A percentile compares a stretch with the other conserved stretches of the same genome.
phyloP scores from a whole-genome alignment of 2,888 invertebrate genomes.

The Latheticus oryzae region DNA sequence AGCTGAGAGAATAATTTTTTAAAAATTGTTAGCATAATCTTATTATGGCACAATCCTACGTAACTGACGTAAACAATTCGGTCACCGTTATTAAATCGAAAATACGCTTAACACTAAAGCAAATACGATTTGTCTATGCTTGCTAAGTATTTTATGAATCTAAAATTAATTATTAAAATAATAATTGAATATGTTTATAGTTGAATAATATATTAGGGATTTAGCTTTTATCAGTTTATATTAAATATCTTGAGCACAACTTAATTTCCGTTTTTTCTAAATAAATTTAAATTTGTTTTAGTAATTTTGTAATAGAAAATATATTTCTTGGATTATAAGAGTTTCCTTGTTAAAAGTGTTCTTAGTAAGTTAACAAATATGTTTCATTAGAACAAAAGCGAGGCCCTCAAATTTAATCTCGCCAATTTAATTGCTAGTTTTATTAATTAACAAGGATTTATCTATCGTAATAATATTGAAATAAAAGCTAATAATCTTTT shows the following conservation, averaged over 20 bases:
- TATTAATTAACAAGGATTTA: constrained; percentile 32
- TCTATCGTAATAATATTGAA: constrained; percentile 12
- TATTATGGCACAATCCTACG: constrained; percentile 24
- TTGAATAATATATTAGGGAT: no score
- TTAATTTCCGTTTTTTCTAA: no score
- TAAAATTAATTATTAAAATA: constrained; percentile 15
- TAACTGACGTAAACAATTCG: constrained; percentile 15
- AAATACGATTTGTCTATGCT: constrained; percentile 1
- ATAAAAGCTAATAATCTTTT: constrained; percentile 24
- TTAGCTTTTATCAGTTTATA: no score
- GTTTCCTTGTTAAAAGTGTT: no score
- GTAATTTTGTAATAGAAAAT: no score
- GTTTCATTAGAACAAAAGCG: constrained; percentile 40
- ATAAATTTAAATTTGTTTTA: no score
- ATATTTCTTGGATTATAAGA: no score
- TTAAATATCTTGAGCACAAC: no score
- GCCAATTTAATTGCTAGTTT: constrained; percentile 39
- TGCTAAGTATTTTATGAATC: constrained; percentile 4
- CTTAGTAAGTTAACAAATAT: constrained; percentile 17
- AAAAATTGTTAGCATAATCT: constrained; percentile 28
- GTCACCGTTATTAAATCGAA: constrained; percentile 1
- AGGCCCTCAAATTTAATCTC: constrained; percentile 44
- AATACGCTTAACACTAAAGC: constrained; percentile 2
- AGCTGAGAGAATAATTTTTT: constrained; percentile 16
- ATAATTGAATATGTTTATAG: no score